Percentiles rank a stretch among this genome's conserved stretches.
phyloP scores from a whole-genome alignment of 1,140 invertebrate genomes.

The Drosophila punjabiensis region DNA sequence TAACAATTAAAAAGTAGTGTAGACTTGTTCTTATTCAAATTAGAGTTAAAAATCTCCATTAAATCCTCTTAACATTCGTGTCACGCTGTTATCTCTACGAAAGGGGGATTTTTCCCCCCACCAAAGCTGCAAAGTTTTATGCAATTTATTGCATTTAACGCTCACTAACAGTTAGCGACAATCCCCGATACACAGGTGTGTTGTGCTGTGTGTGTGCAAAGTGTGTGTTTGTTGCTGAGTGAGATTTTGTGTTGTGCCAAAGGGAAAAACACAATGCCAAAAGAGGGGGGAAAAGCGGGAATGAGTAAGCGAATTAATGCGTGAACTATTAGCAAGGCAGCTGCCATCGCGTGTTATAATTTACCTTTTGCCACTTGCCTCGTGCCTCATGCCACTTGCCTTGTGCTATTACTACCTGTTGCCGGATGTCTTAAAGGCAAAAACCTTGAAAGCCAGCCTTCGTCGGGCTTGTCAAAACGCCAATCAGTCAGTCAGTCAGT shows the following conservation, averaged over 20 bases:
- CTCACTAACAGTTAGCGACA: slow-evolving; percentile 27
- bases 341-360: slow-evolving; percentile 44
- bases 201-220: background rate
- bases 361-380: slow-evolving; percentile 18
- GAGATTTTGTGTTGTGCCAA: slow-evolving; percentile 37
- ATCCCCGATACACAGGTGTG: slow-evolving; percentile 18
- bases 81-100: slow-evolving; percentile 10
- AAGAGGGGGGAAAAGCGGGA: background rate
- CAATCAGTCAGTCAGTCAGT: slow-evolving; percentile 2
- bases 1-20: background rate
- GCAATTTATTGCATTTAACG: slow-evolving; percentile 77
- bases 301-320: slow-evolving; percentile 48
- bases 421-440: slow-evolving; percentile 21
- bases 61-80: background rate
- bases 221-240: slow-evolving; percentile 29
- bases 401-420: slow-evolving; percentile 33
- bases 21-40: background rate
- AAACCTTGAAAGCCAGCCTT: slow-evolving; percentile 1
- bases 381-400: slow-evolving; percentile 5
- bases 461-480: background rate
- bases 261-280: slow-evolving; percentile 23
- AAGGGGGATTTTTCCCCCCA: background rate
- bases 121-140: slow-evolving; percentile 50
- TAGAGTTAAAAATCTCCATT: too few species aligned
- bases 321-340: slow-evolving; percentile 53